phyloP scores from a whole-genome alignment of 1,140 invertebrate species.

The Drosophila elegans region DNA sequence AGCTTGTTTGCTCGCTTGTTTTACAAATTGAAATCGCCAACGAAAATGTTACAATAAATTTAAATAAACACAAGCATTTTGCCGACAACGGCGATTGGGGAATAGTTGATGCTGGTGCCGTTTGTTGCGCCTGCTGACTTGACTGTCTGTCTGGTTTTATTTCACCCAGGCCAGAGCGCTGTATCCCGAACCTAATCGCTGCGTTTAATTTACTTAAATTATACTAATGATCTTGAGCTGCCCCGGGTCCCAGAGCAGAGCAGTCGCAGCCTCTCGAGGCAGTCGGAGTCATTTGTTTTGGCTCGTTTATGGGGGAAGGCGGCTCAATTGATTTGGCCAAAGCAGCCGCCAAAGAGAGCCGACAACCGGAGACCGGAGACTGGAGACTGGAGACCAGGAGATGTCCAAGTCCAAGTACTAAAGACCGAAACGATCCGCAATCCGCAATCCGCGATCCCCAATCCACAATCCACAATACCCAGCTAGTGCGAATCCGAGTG shows the following conservation, averaged over 20 bases:
- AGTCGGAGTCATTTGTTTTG: constrained; percentile 74
- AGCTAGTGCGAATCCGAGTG: constrained; percentile 69
- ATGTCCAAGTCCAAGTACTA: constrained; percentile 15
- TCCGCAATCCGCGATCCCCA: constrained; percentile 1
- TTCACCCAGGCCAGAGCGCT: constrained; percentile 32
- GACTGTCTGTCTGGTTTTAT: constrained; percentile 28
- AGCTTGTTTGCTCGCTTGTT: constrained; percentile 83
- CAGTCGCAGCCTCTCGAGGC: constrained; percentile 30
- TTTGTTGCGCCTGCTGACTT: constrained; percentile 21
- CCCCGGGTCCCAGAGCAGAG: constrained; percentile 39
- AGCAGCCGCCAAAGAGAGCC: constrained; percentile 78
- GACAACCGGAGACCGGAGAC: constrained; percentile 31
- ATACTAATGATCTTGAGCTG: constrained; percentile 83
- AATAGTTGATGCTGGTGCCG: constrained; percentile 52
- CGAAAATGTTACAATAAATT: constrained; percentile 82
- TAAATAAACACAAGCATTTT: constrained; percentile 80
- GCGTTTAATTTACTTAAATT: constrained; percentile 85
- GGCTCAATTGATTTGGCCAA: constrained; percentile 82
- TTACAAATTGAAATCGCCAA: constrained; percentile 83
- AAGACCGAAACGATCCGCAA: constrained; percentile 26
- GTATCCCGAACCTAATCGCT: constrained; percentile 81
- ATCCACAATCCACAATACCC: constrained; percentile 1
- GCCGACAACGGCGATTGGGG: constrained; percentile 47
- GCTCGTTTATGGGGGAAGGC: constrained; percentile 76
- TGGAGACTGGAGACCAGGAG: constrained; percentile 17